phyloP scores from a whole-genome alignment of 2,888 invertebrate species.

The Pemphredon lugubris region DNA sequence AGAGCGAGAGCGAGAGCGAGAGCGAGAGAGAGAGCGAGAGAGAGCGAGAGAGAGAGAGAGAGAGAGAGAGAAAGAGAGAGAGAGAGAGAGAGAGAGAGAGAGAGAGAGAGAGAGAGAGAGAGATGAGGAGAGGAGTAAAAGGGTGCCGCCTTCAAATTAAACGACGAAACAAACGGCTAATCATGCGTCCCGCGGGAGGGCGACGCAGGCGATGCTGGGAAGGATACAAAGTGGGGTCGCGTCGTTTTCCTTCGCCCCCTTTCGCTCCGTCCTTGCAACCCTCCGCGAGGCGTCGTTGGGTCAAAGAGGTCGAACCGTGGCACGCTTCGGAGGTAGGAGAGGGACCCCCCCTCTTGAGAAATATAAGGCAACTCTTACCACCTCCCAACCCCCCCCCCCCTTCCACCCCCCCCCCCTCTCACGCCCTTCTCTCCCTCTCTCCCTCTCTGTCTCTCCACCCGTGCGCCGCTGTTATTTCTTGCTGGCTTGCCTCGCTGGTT shows the following conservation, averaged over 20 bases:
- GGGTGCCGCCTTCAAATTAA: constrained; percentile 74
- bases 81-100: constrained; percentile 27
- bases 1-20: too few relatives aligned
- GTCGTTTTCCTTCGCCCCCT: constrained; percentile 31
- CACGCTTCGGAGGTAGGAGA: constrained; percentile 32
- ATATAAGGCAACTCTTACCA: constrained; percentile 48
- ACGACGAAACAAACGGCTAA: constrained; percentile 79
- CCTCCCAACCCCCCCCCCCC: too few relatives aligned
- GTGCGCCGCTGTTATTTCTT: constrained; percentile 47
- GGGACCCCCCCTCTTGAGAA: constrained; percentile 50
- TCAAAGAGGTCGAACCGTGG: constrained; percentile 42
- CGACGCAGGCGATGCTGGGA: constrained; percentile 26
- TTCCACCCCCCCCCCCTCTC: too few relatives aligned
- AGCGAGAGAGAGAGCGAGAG: constrained; percentile 14
- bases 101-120: constrained; percentile 7
- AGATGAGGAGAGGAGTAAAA: constrained; percentile 46
- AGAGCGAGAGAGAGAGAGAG: too few relatives aligned
- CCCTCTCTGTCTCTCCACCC: too few relatives aligned
- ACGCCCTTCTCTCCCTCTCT: too few relatives aligned
- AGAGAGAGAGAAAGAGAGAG: constrained; percentile 4
- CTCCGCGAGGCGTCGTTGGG: neutral
- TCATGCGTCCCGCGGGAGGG: constrained; percentile 72
- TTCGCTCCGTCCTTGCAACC: constrained; percentile 25
- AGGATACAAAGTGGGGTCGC: constrained; percentile 56
- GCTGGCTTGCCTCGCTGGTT: constrained; percentile 17